Conservation (phyloP, 2,113 vertebrate species). For the Phalacrocorax pelagicus region DNA sequence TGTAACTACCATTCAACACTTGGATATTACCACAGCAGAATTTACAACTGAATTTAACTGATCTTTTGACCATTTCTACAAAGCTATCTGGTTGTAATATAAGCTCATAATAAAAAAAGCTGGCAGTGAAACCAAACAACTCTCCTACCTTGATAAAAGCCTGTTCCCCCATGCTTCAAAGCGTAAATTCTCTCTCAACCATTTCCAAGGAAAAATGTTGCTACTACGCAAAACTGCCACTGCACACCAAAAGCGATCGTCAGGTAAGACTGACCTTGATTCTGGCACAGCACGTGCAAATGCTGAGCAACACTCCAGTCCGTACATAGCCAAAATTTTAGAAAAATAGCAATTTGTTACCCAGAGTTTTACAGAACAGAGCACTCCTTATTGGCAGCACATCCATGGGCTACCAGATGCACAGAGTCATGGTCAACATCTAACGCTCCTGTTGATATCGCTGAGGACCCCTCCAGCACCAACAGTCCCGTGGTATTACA, state of each 20-base stretch:
- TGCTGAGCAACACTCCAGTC: accelerated
- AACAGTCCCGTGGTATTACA: accelerated
- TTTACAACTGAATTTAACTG: neutral
- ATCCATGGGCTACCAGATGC: accelerated
- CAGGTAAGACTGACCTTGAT: accelerated
- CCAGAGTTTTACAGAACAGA: neutral
- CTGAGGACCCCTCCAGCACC: neutral
- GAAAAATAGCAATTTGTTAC: neutral
- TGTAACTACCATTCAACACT: neutral
- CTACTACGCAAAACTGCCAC: neutral
- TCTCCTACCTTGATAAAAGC: neutral
- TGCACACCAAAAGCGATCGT: accelerated
- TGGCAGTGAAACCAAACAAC: neutral
- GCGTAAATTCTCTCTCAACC: neutral
- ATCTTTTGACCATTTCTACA: neutral
- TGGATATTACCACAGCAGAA: neutral
- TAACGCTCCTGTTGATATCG: accelerated
- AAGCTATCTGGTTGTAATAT: neutral
- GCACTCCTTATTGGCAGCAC: neutral
- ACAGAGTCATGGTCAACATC: neutral
- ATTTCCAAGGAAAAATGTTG: neutral
- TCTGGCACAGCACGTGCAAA: neutral
- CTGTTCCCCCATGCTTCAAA: neutral
- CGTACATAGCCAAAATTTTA: accelerated
- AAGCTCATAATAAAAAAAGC: neutral